Evolutionary conservation across 2,888 invertebrate species (phyloP).

Genomic region (Noctua fimbriata): DNA sequence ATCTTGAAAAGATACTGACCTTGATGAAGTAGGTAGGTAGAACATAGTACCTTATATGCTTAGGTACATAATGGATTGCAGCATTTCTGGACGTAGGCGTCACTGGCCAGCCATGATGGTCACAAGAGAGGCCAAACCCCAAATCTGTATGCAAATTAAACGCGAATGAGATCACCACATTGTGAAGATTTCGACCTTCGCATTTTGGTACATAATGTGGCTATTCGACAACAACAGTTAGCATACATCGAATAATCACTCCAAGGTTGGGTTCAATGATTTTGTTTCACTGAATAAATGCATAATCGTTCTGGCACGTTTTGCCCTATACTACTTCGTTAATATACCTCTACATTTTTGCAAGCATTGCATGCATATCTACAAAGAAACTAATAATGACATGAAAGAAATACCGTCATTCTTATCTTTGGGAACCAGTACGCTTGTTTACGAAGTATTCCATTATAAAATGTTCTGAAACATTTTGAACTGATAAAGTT

Average conservation of each 20-base stretch:
- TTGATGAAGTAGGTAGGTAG: conserved; percentile 29
- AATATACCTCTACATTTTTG: conserved; percentile 28
- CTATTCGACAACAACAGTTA: conserved; percentile 57
- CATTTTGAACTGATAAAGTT: conserved; percentile 33
- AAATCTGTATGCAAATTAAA: conserved; percentile 82
- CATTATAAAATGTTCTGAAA: conserved; percentile 19
- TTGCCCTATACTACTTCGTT: conserved; percentile 17
- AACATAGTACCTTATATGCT: conserved; percentile 31
- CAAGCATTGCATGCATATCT: conserved; percentile 26
- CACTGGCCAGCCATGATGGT: conserved; percentile 67
- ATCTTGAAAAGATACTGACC: conserved; percentile 41
- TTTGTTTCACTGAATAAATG: conserved; percentile 33
- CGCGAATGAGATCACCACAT: conserved; percentile 82
- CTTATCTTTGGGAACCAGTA: conserved; percentile 37
- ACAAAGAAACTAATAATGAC: conserved; percentile 13
- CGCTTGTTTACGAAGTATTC: conserved; percentile 22
- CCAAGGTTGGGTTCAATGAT: conserved; percentile 55
- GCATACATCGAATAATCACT: conserved; percentile 40
- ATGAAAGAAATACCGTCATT: conserved; percentile 30
- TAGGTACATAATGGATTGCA: conserved; percentile 44
- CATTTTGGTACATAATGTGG: conserved; percentile 65
- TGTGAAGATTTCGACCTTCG: conserved; percentile 68
- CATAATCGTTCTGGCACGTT: conserved; percentile 31
- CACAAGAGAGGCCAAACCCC: conserved; percentile 77
- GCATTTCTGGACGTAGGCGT: conserved; percentile 65